Evolutionary conservation across 2,113 vertebrate species (phyloP), one percentile per base, ranked within the genome.

Genomic region (Pleuronectes platessa): DNA sequence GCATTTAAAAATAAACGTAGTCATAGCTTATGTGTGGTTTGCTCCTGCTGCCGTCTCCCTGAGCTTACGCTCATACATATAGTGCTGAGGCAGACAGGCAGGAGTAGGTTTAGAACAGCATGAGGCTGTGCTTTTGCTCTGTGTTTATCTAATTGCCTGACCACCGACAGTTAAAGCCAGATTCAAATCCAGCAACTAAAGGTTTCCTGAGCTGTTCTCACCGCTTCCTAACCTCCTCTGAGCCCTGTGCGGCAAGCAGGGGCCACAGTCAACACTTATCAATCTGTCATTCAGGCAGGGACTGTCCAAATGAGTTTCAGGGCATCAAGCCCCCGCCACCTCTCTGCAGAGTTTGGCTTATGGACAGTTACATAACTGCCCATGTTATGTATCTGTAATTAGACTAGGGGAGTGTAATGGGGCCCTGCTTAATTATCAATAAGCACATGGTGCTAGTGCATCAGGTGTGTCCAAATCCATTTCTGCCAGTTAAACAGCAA

Each of bases 71-170:
- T 88, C 83, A 90, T 90, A 72, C 83, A 90, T 90, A 90, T 86
- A 42, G 71, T 69, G 69, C 55, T 76, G 68, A 84, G 66, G 68
- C 75, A 77, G 81, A 63, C 72, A 76, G 64, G 82, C 74, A 81
- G 82, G 69, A 86, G 69, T 81, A 69, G 81, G 74, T 13, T 71
- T 78, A 67, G 73, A 89, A 71, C 84, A 84, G 86, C 82, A 59
- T 82, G 78, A 77, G 24, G 54, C 74, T 69, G 59, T 81, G 81
- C 87, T 89, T n/a, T 89, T 83, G 63, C 82, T 77, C 87, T 74
- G 76, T 86, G 80, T 84, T 84, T 88, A 66, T 83, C 83, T 92
- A 90, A 92, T 92, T 92, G 86, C 86, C 83, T 69, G 85, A 87
- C 82, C 92, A 90, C 85, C 78, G 80, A 84, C 88, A 60, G 90